A percentile compares a stretch with the other conserved stretches of the same genome.
phyloP scores from a whole-genome alignment of 2,113 vertebrate genomes.

The Lontra canadensis region DNA sequence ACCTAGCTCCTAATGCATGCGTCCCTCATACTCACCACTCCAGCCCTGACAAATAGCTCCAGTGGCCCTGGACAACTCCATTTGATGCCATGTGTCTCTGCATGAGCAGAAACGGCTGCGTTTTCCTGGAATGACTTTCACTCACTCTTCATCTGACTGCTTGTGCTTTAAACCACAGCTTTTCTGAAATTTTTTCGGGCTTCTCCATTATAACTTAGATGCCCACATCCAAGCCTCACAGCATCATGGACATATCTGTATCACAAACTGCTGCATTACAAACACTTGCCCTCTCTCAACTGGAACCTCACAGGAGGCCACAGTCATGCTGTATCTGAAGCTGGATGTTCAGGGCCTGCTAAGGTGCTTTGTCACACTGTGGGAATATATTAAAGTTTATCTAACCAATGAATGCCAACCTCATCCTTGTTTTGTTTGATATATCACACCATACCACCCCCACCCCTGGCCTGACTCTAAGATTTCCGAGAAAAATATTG shows the following conservation, averaged over 20 bases:
- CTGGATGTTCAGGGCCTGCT: not conserved
- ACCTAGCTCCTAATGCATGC: rapidly evolving
- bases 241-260: not conserved
- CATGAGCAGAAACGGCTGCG: not conserved
- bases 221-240: not conserved
- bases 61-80: not conserved
- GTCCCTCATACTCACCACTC: not conserved
- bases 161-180: not conserved
- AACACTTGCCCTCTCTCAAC: not conserved
- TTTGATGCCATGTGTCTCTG: not conserved
- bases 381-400: not conserved
- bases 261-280: not conserved
- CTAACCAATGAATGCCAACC: not conserved
- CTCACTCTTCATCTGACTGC: not conserved
- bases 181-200: not conserved
- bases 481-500: not conserved
- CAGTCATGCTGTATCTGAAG: not conserved
- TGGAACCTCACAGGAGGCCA: not conserved
- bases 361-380: not conserved
- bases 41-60: not conserved
- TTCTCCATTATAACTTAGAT: not conserved
- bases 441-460: not conserved
- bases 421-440: not conserved
- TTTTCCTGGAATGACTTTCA: not conserved
- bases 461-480: not conserved